A percentile compares a stretch with the other conserved stretches of the same genome.
Evolutionary conservation across 2,113 vertebrate genomes (phyloP).

Genomic region (Bubo bubo): DNA sequence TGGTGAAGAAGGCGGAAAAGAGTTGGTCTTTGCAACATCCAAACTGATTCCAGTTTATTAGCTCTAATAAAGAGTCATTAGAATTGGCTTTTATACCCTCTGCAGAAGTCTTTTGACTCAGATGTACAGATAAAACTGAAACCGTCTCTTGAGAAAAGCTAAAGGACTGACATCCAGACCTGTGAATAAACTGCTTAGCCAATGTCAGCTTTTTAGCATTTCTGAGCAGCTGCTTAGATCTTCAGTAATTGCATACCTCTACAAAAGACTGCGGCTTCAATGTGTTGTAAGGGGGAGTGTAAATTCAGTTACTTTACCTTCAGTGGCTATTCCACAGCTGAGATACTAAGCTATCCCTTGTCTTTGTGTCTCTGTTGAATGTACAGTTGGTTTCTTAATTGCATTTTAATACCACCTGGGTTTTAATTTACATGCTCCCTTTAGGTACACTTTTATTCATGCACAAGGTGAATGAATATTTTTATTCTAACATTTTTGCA

Average conservation of each 20-base stretch:
- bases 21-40: background rate
- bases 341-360: background rate
- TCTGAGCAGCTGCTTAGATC: slow-evolving; percentile 29
- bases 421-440: background rate
- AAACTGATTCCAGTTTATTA: background rate
- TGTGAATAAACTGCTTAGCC: slow-evolving; percentile 14
- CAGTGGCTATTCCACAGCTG: background rate
- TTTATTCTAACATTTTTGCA: background rate
- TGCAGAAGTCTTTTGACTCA: background rate
- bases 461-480: background rate
- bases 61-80: background rate
- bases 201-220: background rate
- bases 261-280: background rate
- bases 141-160: slow-evolving; percentile 33
- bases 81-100: background rate
- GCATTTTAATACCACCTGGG: background rate
- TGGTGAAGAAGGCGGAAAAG: background rate
- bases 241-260: slow-evolving; percentile 45
- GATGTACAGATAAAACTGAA: background rate
- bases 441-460: background rate
- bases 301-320: background rate
- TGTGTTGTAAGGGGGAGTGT: background rate
- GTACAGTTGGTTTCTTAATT: slow-evolving; percentile 28
- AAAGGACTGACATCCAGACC: background rate
- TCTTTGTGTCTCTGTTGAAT: background rate